A percentile compares a stretch with the other conserved stretches of the same genome.
Conservation (phyloP, 2,113 vertebrate species). For the Carassius gibelio region DNA sequence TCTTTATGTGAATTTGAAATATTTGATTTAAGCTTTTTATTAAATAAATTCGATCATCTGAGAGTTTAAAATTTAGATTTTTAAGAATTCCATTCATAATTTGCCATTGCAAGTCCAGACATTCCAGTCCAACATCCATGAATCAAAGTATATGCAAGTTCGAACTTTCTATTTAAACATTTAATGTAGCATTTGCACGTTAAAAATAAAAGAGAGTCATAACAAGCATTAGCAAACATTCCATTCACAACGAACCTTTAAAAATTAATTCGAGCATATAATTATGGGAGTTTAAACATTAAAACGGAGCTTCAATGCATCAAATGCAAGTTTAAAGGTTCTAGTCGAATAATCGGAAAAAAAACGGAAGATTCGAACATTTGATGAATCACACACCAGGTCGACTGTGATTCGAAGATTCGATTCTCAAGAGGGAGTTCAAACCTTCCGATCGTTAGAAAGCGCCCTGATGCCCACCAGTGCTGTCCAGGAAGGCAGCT, state of each 20-base stretch:
- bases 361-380: background rate
- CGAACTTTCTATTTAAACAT: background rate
- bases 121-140: background rate
- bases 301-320: background rate
- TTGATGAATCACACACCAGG: background rate
- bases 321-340: background rate
- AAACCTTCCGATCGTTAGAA: constrained; percentile 19
- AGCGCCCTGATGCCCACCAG: background rate
- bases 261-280: background rate
- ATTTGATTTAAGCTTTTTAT: too few species aligned
- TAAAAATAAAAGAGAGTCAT: background rate
- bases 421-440: background rate
- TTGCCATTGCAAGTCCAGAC: background rate
- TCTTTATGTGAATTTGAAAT: too few species aligned
- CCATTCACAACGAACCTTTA: background rate
- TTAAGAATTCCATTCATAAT: background rate
- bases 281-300: background rate
- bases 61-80: background rate
- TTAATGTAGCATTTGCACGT: background rate
- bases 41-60: too few species aligned
- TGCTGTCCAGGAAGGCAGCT: constrained; percentile 19
- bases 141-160: background rate
- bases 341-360: background rate
- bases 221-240: background rate
- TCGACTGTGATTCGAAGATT: background rate